Evolutionary conservation across 2,797 vertebrate species (phyloP).

Genomic region (Cryptoprocta ferox): DNA sequence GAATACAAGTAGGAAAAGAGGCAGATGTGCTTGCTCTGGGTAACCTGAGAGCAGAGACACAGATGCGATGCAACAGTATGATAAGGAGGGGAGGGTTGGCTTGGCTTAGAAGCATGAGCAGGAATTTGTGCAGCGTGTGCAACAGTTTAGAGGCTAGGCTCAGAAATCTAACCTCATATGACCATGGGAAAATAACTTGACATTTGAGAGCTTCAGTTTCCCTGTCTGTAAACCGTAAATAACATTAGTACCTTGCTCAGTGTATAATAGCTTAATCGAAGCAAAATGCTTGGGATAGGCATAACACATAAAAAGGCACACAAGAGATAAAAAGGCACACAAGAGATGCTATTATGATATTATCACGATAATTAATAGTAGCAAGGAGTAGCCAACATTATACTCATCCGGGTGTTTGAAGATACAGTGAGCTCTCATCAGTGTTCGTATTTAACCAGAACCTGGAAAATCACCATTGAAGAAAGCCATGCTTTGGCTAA

Average conservation of each 20-base stretch:
- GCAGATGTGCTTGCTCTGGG: fast-evolving
- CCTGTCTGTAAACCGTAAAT: neutral
- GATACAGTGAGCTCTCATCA: neutral
- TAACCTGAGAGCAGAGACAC: neutral
- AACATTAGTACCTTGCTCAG: neutral
- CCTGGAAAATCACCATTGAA: neutral
- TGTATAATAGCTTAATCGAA: neutral
- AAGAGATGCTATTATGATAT: neutral
- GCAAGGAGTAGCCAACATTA: neutral
- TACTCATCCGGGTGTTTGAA: neutral
- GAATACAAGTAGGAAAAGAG: neutral
- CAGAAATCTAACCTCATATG: neutral
- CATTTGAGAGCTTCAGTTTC: neutral
- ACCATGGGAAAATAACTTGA: neutral
- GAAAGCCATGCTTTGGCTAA: neutral
- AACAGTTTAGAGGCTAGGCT: neutral
- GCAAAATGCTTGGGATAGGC: neutral
- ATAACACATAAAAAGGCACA: neutral
- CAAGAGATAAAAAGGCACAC: neutral
- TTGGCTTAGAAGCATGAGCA: neutral
- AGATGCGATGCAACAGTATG: neutral
- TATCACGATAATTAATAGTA: neutral
- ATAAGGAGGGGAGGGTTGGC: neutral
- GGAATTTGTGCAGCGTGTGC: neutral
- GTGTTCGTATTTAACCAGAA: neutral